phyloP scores from a whole-genome alignment of 2,888 invertebrate species.

The Sclerodermus sp. region DNA sequence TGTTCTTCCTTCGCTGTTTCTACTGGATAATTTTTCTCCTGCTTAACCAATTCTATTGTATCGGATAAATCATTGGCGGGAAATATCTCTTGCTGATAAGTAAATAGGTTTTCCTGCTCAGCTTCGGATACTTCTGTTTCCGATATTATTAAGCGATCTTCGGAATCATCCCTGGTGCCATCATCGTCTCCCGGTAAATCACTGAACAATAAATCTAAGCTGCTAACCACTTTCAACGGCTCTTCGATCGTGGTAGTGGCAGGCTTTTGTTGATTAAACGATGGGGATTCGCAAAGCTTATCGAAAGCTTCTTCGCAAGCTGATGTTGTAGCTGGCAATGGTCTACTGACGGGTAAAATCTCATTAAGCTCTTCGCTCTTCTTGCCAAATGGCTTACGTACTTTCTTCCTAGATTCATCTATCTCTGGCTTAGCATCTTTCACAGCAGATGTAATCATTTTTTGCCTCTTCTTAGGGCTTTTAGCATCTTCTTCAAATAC shows the following conservation, averaged over 20 bases:
- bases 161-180: constrained; percentile 59
- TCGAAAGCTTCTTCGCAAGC: constrained; percentile 59
- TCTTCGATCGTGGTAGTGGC: constrained; percentile 32
- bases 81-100: constrained; percentile 65
- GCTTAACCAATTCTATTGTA: constrained; percentile 27
- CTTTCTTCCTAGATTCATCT: constrained; percentile 36
- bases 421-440: constrained; percentile 26
- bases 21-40: constrained; percentile 13
- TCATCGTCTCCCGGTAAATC: constrained; percentile 55
- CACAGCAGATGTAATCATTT: constrained; percentile 23
- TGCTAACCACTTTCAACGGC: constrained; percentile 32
- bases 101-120: constrained; percentile 61
- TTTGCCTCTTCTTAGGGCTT: constrained; percentile 53
- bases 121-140: constrained; percentile 66
- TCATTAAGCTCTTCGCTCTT: constrained; percentile 34
- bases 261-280: constrained; percentile 58
- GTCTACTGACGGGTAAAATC: constrained; percentile 10
- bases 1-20: constrained; percentile 19
- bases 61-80: constrained; percentile 42
- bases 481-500: constrained; percentile 51
- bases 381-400: constrained; percentile 37
- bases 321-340: constrained; percentile 12
- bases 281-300: constrained; percentile 59
- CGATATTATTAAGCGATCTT: constrained; percentile 64
- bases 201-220: constrained; percentile 54